phyloP scores from a whole-genome alignment of 1,140 invertebrate genomes.

The Cyrtorhinus lividipennis region DNA sequence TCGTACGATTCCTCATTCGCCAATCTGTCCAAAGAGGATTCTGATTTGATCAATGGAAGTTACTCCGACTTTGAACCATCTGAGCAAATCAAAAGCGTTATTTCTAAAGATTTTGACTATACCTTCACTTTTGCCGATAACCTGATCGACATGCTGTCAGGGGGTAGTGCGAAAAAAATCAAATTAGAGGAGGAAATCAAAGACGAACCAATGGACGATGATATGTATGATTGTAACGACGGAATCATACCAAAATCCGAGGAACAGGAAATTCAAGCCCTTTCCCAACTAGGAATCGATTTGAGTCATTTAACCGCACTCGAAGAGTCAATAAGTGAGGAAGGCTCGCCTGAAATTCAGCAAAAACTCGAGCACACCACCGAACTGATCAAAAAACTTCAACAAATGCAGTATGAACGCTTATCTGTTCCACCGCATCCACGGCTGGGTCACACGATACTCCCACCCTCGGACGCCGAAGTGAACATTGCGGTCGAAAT shows the following conservation, averaged over 20 bases:
- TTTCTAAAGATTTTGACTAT: slow-evolving; percentile 71
- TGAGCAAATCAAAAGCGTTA: neutral
- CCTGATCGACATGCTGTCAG: slow-evolving; percentile 63
- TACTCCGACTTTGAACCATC: slow-evolving; percentile 51
- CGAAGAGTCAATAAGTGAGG: neutral
- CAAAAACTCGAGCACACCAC: slow-evolving; percentile 57
- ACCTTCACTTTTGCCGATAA: slow-evolving; percentile 69
- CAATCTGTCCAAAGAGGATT: slow-evolving; percentile 84
- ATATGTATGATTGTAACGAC: slow-evolving; percentile 32
- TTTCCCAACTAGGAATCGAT: slow-evolving; percentile 70
- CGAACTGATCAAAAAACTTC: slow-evolving; percentile 57
- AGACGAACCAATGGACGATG: slow-evolving; percentile 45
- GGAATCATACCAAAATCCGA: slow-evolving; percentile 44
- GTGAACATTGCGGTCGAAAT: slow-evolving; percentile 41
- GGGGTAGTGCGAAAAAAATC: slow-evolving; percentile 53
- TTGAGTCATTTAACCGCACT: slow-evolving; percentile 37
- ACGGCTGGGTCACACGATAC: slow-evolving; percentile 50
- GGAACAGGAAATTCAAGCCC: slow-evolving; percentile 51
- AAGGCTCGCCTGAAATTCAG: slow-evolving; percentile 35
- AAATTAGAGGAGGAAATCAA: slow-evolving; percentile 44
- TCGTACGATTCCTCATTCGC: slow-evolving; percentile 90
- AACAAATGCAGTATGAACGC: slow-evolving; percentile 63
- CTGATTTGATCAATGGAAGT: slow-evolving; percentile 76
- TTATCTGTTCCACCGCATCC: slow-evolving; percentile 56
- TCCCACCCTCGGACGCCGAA: slow-evolving; percentile 50